phyloP scores from a whole-genome alignment of 2,888 invertebrate genomes.

The Meteorus colon region DNA sequence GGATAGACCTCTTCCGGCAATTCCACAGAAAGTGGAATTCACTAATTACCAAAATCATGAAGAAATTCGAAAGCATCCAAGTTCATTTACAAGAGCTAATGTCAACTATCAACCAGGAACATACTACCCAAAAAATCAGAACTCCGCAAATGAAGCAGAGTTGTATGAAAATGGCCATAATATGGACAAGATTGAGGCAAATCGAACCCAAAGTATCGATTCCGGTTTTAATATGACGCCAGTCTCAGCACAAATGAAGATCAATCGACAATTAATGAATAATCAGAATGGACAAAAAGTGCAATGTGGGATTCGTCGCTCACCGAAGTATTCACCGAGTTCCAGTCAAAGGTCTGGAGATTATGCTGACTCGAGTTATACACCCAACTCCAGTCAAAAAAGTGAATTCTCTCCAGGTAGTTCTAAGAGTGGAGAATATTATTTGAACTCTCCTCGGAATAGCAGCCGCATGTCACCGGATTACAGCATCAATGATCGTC shows the following conservation, averaged over 20 bases:
- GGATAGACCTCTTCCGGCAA: constrained; percentile 68
- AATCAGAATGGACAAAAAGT: constrained; percentile 58
- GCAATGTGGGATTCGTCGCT: constrained; percentile 53
- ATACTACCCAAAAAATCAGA: constrained; percentile 45
- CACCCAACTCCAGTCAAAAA: constrained; percentile 69
- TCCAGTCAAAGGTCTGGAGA: constrained; percentile 68
- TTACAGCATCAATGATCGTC: constrained; percentile 49
- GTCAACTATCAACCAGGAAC: constrained; percentile 45
- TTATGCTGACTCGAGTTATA: constrained; percentile 68
- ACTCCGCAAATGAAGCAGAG: constrained; percentile 47
- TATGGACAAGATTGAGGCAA: constrained; percentile 48
- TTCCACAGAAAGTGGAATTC: constrained; percentile 64
- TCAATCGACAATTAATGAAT: constrained; percentile 60
- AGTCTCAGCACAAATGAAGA: constrained; percentile 64
- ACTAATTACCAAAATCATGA: constrained; percentile 61
- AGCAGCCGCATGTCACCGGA: constrained; percentile 59
- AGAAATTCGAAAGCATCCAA: constrained; percentile 51
- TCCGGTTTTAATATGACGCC: constrained; percentile 61
- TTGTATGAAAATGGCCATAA: constrained; percentile 55
- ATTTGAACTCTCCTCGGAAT: constrained; percentile 61
- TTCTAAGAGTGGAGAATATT: constrained; percentile 69
- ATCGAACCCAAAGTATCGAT: constrained; percentile 55
- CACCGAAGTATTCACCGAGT: constrained; percentile 65
- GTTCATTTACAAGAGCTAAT: constrained; percentile 32
- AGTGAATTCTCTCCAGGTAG: constrained; percentile 68